phyloP scores from a whole-genome alignment of 1,140 invertebrate genomes.

The Apis dorsata region DNA sequence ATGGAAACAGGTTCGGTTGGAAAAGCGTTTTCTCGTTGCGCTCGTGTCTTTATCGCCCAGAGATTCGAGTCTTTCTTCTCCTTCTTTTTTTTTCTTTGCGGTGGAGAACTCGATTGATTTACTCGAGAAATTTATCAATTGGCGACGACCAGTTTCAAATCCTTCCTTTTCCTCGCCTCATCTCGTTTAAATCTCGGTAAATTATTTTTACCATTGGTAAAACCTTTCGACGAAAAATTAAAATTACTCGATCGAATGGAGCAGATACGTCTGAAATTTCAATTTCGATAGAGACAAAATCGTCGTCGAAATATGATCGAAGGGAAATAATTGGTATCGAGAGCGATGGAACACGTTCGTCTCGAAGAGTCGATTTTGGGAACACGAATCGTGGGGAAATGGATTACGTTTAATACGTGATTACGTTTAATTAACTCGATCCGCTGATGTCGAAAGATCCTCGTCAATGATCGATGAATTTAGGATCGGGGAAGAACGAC shows the following conservation, averaged over 20 bases:
- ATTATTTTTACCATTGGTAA: too few relatives aligned
- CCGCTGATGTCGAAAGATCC: constrained; percentile 31
- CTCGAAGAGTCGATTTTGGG: constrained; percentile 53
- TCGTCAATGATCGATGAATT: not conserved
- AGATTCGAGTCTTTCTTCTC: not conserved
- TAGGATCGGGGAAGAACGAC: not conserved
- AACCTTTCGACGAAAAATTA: too few relatives aligned
- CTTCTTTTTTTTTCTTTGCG: too few relatives aligned
- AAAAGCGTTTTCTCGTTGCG: not conserved
- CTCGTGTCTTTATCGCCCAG: not conserved
- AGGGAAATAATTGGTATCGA: constrained; percentile 27
- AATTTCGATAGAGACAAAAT: not conserved
- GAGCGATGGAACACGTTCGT: constrained; percentile 41
- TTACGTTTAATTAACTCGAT: constrained; percentile 62
- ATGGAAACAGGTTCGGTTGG: not conserved
- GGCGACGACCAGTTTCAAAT: too few relatives aligned
- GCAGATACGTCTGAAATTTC: too few relatives aligned
- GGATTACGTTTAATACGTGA: constrained; percentile 27
- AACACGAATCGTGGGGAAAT: constrained; percentile 35
- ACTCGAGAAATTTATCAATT: too few relatives aligned
- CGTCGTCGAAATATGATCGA: not conserved
- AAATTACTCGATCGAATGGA: too few relatives aligned
- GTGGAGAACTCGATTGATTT: too few relatives aligned
- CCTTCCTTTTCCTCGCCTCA: too few relatives aligned
- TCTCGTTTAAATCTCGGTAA: too few relatives aligned